Base-by-base conservation (phyloP, 2,888 invertebrate genomes). In the Leptothorax acervorum region DNA sequence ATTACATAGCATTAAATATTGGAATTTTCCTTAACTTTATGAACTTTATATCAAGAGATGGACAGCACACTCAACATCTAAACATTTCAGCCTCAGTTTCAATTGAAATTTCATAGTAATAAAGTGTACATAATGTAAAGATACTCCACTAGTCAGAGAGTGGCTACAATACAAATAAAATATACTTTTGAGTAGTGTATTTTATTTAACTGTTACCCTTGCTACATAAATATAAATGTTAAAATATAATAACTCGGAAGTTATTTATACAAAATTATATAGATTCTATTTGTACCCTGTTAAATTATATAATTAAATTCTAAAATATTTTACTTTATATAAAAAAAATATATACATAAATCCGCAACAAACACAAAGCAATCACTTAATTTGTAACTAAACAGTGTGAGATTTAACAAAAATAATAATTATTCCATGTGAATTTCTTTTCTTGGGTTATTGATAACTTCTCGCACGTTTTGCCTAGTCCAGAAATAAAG, bases 111-210 rank as follows among this genome's bases (percentile, higher is more conserved):
- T 86, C 71, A 68, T 89, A 90, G 86, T 88, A 87, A 89, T 92
- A 89, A 90, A 90, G 83, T 93, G 92, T 93, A 93, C 89, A 93
- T 93, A 93, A 90, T 93, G 92, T 93, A 92, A 92, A 92, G 91
- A 92, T 90, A 89, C 89, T 91, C 89, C 90, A 91, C 89, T 89
- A 86, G 86, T 85, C 63, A 89, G 89, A 86, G 42, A 87, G 62
- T 86, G 86, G 65, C 83, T 83, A 90, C 68, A 3, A 78, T 87
- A 85, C 85, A 85, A 90, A 91, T 91, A 90, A 91, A 91, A 79
- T 87, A 88, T 86, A 92, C 88, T 93, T 93, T 93, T 89, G 87
- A 92, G 89, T 78, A 86, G 73, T 82, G 68, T 79, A 74, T 75
- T 78, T 68, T n/a, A 83, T 83, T 87, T 81, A 63, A 28, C 62